Conservation (phyloP, 2,113 vertebrate genomes). For the Myanophis thanlyinensis region DNA sequence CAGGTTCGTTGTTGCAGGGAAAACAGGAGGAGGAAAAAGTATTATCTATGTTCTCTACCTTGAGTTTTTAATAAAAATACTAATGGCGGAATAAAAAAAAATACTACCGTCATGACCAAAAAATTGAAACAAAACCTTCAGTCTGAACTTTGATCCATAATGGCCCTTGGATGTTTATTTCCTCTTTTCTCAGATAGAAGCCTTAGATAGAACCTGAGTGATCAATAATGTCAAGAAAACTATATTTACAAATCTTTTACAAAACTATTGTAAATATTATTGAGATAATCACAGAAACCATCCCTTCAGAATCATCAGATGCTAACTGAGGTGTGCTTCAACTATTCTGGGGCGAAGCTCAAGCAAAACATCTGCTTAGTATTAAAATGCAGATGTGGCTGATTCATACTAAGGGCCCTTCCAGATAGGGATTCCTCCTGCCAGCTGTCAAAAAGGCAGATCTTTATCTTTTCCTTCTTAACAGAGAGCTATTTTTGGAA, state of each 20-base stretch:
- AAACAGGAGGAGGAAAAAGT: not conserved
- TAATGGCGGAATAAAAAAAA: not conserved
- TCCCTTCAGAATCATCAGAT: not conserved
- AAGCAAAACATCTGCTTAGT: not conserved
- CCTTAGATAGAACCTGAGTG: too few relatives aligned
- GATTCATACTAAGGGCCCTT: not conserved
- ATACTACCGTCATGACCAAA: not conserved
- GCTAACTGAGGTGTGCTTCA: not conserved
- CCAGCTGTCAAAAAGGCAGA: not conserved
- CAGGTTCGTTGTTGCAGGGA: not conserved
- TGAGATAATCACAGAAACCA: not conserved
- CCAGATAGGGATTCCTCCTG: not conserved
- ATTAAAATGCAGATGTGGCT: not conserved
- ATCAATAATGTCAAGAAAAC: not conserved
- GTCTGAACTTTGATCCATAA: not conserved
- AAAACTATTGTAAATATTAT: not conserved
- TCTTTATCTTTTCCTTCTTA: not conserved
- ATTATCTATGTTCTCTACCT: not conserved
- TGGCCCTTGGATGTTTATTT: not conserved
- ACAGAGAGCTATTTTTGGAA: not conserved
- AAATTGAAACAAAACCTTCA: not conserved
- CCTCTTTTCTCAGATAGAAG: too few relatives aligned
- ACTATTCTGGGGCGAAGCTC: not conserved
- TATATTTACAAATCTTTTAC: too few relatives aligned
- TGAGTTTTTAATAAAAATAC: not conserved